Evolutionary conservation across 2,797 vertebrate genomes (phyloP).

Genomic region (Hirundo rustica): DNA sequence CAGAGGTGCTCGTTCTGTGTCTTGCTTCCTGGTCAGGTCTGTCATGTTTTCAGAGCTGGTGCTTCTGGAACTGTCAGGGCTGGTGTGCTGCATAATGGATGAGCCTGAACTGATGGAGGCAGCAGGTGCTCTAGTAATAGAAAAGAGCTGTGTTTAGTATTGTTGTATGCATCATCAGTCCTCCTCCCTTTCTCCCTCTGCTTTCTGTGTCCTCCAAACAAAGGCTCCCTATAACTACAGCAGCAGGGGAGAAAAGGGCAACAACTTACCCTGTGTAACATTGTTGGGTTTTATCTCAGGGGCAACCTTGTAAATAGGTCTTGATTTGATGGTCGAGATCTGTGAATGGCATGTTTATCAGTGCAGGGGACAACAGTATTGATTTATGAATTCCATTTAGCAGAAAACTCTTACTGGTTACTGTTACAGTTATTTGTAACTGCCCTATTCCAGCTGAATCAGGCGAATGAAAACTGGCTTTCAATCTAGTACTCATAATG

Average conservation of each 20-base stretch:
- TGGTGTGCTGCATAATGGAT: constrained; percentile 62
- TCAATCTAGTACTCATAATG: not conserved
- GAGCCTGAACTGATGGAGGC: constrained; percentile 45
- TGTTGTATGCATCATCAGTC: constrained; percentile 38
- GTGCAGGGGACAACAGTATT: not conserved
- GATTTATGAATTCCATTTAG: not conserved
- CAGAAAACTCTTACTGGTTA: not conserved
- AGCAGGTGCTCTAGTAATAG: constrained; percentile 69
- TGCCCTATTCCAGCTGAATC: not conserved
- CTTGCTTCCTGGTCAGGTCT: not conserved
- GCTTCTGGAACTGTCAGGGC: not conserved
- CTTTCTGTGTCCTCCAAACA: constrained; percentile 12
- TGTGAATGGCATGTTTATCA: not conserved
- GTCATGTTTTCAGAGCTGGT: not conserved
- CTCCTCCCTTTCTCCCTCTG: not conserved
- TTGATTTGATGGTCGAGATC: not conserved
- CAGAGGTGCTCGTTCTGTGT: not conserved
- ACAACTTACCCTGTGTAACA: not conserved
- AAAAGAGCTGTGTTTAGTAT: constrained; percentile 57
- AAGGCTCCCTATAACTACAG: constrained; percentile 46
- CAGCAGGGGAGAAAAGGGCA: not conserved
- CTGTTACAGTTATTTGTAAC: not conserved
- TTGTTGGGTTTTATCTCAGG: not conserved
- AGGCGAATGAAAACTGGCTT: not conserved
- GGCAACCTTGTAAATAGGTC: not conserved